These are phyloP conservation scores for Arothron firmamentum DNA, from an alignment of 2,113 vertebrate genomes.

Conservation along the genomic window DNA sequence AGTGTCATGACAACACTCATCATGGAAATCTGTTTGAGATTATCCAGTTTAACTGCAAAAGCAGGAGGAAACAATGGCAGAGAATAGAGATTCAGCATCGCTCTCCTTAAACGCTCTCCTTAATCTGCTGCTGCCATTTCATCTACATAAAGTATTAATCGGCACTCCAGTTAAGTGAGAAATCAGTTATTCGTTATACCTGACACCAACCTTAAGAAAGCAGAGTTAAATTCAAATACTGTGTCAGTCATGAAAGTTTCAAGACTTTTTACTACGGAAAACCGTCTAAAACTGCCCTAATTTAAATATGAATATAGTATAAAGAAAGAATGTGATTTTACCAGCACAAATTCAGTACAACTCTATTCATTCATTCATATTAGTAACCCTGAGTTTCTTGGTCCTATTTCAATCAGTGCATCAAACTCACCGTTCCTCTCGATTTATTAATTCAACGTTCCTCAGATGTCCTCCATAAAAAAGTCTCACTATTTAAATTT, in stretches of 20 bases:
- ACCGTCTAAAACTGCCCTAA: no score
- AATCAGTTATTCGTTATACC: constrained; percentile 40
- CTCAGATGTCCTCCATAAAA: no score
- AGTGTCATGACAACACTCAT: constrained; percentile 61
- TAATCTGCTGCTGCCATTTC: constrained; percentile 32
- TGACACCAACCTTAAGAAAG: constrained; percentile 43
- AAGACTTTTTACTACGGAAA: constrained; percentile 9
- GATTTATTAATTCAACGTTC: no score
- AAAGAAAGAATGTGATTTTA: no score
- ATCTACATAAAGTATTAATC: constrained; percentile 44
- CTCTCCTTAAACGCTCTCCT: constrained; percentile 17
- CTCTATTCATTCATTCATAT: no score
- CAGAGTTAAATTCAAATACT: constrained; percentile 48
- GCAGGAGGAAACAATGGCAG: constrained; percentile 20
- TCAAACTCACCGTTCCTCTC: no score
- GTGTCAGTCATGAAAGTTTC: constrained; percentile 12
- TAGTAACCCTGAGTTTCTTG: no score
- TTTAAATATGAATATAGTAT: no score
- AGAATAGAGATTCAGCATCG: constrained; percentile 7
- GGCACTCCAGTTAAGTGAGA: constrained; percentile 33
- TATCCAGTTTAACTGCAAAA: constrained; percentile 48
- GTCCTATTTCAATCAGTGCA: no score
- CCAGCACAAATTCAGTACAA: no score
- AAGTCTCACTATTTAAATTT: no score
- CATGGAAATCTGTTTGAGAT: constrained; percentile 52